Base-by-base conservation (phyloP, 2,888 invertebrate species). In the Polia nebulosa region DNA sequence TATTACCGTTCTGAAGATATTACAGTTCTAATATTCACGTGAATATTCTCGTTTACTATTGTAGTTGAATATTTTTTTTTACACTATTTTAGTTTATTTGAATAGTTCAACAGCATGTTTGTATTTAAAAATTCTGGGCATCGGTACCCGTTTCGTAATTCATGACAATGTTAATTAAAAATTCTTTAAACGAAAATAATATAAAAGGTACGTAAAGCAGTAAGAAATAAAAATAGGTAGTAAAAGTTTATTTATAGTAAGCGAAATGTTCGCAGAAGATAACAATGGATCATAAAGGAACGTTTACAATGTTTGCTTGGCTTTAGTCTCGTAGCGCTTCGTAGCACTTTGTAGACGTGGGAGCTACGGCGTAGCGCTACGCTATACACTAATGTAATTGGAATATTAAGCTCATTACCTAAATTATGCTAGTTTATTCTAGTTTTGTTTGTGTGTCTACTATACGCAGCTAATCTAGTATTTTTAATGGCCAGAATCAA, bases 321-420 rank as follows among this genome's bases (percentile, higher is more conserved):
- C 72, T 76, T 77, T 64, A 69, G 61, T 65, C 59, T 64, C 62
- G 78, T 77, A 80, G 80, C 67, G 49, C 55, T 56, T 27, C 72
- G 80, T 80, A 80, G 81, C 78, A 55, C 68, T 81, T 71, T 62
- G 65, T 57, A 72, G 58, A 67, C 44, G 47, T 29, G 17, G 52
- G 52, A 57, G 63, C 72, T 78, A 79, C 80, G 76, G 44, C 80
- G 80, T 79, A 79, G 78, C 78, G 56, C 65, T 67, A 68, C 78
- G 56, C 64, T 61, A 67, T 52, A 69, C 64, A 59, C 61, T 69
- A 65, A 66, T 45, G 65, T 75, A 62, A 76, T 51, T 68, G 44
- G 55, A 47, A 61, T 27, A 74, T 61, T 70, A 67, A 75, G 49
- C 74, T 63, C 44, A 64, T 52, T 62, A 56, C 29, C 11, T 56